phyloP scores from a whole-genome alignment of 2,113 vertebrate species.

The Chunga burmeisteri region DNA sequence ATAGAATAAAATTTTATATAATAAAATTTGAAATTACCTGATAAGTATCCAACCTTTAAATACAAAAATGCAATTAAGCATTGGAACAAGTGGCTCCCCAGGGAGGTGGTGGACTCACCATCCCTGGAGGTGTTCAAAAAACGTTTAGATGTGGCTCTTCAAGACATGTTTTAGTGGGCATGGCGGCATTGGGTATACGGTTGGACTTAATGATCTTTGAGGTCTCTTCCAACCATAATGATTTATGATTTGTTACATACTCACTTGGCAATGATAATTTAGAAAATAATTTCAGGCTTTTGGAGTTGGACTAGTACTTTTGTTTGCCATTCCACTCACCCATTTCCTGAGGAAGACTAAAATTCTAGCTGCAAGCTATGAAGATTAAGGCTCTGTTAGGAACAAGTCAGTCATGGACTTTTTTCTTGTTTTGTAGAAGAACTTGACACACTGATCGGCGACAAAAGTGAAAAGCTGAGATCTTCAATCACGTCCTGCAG shows the following conservation, averaged over 20 bases:
- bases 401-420: background rate
- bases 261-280: background rate
- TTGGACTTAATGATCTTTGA: too few relatives aligned
- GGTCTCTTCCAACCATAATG: too few relatives aligned
- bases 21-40: background rate
- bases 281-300: background rate
- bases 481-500: conserved; percentile 63
- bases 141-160: too few relatives aligned
- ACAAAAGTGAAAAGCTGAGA: conserved; percentile 80
- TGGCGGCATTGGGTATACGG: too few relatives aligned
- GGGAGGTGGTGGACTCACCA: too few relatives aligned
- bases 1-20: background rate
- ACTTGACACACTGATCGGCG: conserved; percentile 88
- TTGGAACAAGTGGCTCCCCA: too few relatives aligned
- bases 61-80: background rate
- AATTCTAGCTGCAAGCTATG: background rate
- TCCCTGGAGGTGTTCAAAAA: too few relatives aligned
- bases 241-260: background rate
- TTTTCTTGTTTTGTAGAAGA: conserved; percentile 80
- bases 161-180: too few relatives aligned
- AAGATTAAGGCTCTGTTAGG: background rate
- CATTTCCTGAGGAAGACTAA: background rate
- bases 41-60: background rate
- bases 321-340: background rate
- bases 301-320: background rate